A percentile compares a stretch with the other conserved stretches of the same genome.
These are phyloP conservation scores for Orientallactaga bullata DNA, from an alignment of 2,113 vertebrate species.

Conservation along the genomic window DNA sequence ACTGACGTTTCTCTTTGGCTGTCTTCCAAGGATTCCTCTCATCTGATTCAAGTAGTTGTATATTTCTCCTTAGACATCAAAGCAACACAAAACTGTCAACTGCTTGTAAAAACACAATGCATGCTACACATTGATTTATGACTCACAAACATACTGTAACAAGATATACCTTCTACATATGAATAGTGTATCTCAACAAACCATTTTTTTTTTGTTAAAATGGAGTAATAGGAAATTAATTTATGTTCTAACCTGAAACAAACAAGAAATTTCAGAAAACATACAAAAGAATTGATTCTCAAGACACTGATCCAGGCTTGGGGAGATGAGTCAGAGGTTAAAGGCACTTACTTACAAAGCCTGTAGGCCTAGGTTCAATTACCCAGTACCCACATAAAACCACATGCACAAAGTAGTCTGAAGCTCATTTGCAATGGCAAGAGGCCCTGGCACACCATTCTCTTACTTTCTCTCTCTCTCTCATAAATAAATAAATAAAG, in stretches of 20 bases:
- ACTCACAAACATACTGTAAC: neutral
- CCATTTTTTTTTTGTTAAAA: constrained; percentile 32
- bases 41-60: neutral
- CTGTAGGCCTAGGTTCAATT: no score
- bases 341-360: no score
- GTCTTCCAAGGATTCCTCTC: neutral
- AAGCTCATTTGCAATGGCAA: no score
- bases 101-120: constrained; percentile 1
- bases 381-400: no score
- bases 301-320: neutral
- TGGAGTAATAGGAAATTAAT: constrained; percentile 1
- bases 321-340: no score
- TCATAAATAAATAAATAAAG: no score
- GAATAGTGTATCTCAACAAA: neutral
- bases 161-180: constrained; percentile 1
- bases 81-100: neutral
- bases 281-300: neutral
- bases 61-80: constrained; percentile 28
- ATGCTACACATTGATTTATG: neutral
- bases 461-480: no score
- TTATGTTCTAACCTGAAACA: constrained; percentile 5
- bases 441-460: no score
- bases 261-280: neutral
- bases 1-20: neutral
- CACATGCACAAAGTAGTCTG: no score